phyloP scores from a whole-genome alignment of 92 coral and sea anemone genomes.

The Ricordea florida region DNA sequence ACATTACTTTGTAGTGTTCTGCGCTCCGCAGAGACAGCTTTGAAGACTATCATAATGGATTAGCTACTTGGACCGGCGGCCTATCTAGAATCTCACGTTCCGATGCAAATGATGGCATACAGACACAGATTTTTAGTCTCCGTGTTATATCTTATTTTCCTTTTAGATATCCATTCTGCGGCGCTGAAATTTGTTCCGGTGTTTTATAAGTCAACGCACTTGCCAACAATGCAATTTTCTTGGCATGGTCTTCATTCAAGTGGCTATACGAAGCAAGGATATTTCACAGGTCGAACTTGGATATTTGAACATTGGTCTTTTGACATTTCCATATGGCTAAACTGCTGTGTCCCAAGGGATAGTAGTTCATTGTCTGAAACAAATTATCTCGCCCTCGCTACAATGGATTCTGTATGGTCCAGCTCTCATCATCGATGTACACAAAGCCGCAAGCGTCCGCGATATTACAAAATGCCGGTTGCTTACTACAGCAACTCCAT shows the following conservation, averaged over 20 bases:
- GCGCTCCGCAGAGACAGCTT: too few species aligned
- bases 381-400: constrained; percentile 10
- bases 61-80: too few species aligned
- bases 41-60: too few species aligned
- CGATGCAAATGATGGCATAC: too few species aligned
- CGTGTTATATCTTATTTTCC: background rate
- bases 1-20: too few species aligned
- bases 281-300: constrained; percentile 21
- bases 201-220: constrained; percentile 1
- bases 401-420: constrained; percentile 16
- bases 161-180: constrained; percentile 5
- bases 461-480: constrained; percentile 27
- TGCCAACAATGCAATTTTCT: constrained; percentile 2
- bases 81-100: too few species aligned
- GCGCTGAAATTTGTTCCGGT: background rate
- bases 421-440: constrained; percentile 22
- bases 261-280: constrained; percentile 23
- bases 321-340: constrained; percentile 15
- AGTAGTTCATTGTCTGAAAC: constrained; percentile 2
- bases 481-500: constrained; percentile 45
- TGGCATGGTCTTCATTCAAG: constrained; percentile 10
- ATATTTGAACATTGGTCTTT: constrained; percentile 23
- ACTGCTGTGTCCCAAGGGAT: constrained; percentile 19
- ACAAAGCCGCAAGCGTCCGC: constrained; percentile 8
- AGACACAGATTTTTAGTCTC: background rate